Conservation (phyloP, 2,113 vertebrate species). For the Hylia prasina region DNA sequence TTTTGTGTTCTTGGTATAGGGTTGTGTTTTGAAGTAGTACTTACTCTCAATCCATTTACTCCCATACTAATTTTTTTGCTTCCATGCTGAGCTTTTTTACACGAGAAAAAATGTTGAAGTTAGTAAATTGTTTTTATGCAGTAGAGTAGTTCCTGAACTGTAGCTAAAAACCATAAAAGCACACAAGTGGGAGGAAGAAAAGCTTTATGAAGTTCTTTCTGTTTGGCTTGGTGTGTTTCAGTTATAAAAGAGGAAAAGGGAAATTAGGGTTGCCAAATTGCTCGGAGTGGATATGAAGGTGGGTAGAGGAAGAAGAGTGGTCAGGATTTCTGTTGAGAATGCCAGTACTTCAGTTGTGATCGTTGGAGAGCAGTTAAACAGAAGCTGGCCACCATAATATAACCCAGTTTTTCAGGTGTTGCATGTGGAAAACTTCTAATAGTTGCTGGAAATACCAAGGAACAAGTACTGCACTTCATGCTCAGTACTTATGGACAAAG, state of each 20-base stretch:
- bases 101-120: not conserved
- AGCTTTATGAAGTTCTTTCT: not conserved
- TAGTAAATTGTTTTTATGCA: not conserved
- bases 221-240: not conserved
- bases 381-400: not conserved
- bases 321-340: not conserved
- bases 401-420: not conserved
- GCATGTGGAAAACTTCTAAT: not conserved
- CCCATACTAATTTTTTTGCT: not conserved
- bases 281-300: not conserved
- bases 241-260: not conserved
- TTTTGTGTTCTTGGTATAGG: not conserved
- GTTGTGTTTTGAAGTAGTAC: not conserved
- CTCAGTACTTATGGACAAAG: not conserved
- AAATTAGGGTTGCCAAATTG: not conserved
- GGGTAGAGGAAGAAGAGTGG: not conserved
- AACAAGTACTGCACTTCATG: not conserved
- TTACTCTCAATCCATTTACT: not conserved
- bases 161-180: not conserved
- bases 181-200: not conserved
- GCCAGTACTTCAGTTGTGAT: not conserved
- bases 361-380: not conserved
- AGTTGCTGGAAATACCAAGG: not conserved
- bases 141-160: not conserved
- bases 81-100: not conserved